phyloP scores from a whole-genome alignment of 2,113 vertebrate genomes.

The Sus scrofa region DNA sequence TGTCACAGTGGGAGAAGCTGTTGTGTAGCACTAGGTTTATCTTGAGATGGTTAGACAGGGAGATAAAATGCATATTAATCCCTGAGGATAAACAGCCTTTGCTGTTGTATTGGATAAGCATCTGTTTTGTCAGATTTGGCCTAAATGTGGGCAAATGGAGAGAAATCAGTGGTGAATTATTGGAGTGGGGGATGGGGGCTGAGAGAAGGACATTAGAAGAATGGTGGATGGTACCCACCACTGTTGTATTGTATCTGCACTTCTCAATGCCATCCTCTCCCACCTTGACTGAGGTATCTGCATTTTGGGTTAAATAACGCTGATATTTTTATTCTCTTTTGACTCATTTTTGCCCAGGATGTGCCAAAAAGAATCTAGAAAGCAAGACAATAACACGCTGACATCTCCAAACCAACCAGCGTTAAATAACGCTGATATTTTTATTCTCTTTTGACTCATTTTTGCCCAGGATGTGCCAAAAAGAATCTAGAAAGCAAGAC shows the following conservation, averaged over 20 bases:
- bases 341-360: not conserved
- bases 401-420: not conserved
- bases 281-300: not conserved
- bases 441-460: not conserved
- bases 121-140: conserved; percentile 49
- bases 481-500: not conserved
- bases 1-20: conserved; percentile 18
- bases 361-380: not conserved
- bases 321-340: not conserved
- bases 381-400: not conserved
- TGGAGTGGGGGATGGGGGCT: too few species aligned
- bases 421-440: not conserved
- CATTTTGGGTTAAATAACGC: not conserved
- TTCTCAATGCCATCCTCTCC: not conserved
- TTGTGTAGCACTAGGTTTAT: conserved; percentile 45
- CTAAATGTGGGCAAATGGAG: not conserved
- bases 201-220: not conserved
- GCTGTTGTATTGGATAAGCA: conserved; percentile 8
- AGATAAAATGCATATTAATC: conserved; percentile 66
- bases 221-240: too few species aligned
- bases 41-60: conserved; percentile 48
- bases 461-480: not conserved
- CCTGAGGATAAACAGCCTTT: not conserved
- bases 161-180: not conserved
- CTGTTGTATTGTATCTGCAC: too few species aligned